These are phyloP conservation scores for Drosophila differens DNA, from an alignment of 2,888 invertebrate species.

Conservation along the genomic window DNA sequence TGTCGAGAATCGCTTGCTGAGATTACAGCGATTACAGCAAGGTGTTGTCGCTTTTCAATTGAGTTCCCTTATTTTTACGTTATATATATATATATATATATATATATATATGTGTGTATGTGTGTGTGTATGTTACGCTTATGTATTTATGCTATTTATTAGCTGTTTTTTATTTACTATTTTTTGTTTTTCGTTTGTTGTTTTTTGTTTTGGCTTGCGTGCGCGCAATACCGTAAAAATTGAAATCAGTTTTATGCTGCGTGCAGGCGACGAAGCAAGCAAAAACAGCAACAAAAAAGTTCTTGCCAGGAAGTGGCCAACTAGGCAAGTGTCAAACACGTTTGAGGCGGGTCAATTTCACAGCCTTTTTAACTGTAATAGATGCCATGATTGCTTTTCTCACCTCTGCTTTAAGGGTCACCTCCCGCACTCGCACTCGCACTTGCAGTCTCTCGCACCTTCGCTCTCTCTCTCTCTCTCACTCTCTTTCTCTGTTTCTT, in stretches of 20 bases:
- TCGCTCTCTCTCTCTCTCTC: not conserved
- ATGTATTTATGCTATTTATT: not conserved
- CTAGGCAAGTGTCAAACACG: constrained; percentile 48
- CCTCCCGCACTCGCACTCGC: not conserved
- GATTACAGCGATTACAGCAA: not conserved
- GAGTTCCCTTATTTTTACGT: not conserved
- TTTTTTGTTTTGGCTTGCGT: constrained; percentile 35
- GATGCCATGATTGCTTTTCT: constrained; percentile 31
- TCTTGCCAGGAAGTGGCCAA: constrained; percentile 28
- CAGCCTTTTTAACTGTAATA: constrained; percentile 30
- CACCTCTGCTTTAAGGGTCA: constrained; percentile 3
- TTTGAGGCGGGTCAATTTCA: constrained; percentile 45
- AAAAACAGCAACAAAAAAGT: constrained; percentile 1
- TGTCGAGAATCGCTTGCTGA: not conserved
- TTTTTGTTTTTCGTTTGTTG: not conserved
- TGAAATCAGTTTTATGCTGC: constrained; percentile 31
- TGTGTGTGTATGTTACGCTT: not conserved
- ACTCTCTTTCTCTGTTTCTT: not conserved
- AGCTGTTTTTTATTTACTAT: not conserved
- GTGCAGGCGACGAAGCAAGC: constrained; percentile 10
- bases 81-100: not conserved
- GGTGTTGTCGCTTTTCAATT: not conserved
- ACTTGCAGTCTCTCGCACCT: not conserved
- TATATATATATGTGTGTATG: no score
- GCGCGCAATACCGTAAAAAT: constrained; percentile 35